These are phyloP conservation scores for Allobates femoralis DNA, from an alignment of 2,797 vertebrate genomes.

Conservation along the genomic window DNA sequence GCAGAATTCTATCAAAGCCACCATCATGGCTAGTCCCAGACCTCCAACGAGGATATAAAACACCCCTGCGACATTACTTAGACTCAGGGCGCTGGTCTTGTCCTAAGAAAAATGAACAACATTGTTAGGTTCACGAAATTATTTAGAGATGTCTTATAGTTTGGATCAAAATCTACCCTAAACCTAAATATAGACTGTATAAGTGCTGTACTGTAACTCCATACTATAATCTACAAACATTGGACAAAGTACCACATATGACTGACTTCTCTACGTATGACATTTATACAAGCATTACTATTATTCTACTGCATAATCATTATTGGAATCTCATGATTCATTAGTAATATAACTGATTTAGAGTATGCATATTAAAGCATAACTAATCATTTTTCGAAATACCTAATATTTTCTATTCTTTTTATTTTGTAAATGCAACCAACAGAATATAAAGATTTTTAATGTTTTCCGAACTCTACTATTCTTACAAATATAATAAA, in stretches of 20 bases:
- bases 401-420: not conserved
- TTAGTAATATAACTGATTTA: not conserved
- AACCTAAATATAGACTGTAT: not conserved
- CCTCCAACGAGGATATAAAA: slow-evolving; percentile 99
- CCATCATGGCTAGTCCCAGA: slow-evolving; percentile 99
- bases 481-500: not conserved
- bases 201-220: not conserved
- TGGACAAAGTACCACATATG: not conserved
- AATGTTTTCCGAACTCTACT: not conserved
- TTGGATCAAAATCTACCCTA: not conserved
- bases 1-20: slow-evolving; percentile 99
- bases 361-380: not conserved
- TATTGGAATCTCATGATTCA: not conserved
- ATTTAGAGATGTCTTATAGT: not conserved
- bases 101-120: slow-evolving; percentile 93
- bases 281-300: not conserved
- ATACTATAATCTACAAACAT: not conserved
- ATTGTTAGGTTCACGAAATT: slow-evolving; percentile 75
- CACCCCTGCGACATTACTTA: slow-evolving; percentile 99
- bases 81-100: slow-evolving; percentile 99
- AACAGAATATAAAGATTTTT: not conserved
- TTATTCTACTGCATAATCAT: not conserved
- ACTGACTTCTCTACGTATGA: not conserved
- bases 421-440: not conserved
- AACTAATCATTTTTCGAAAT: not conserved